Percentiles rank a stretch among this genome's conserved stretches.
Conservation (phyloP, 2,113 vertebrate species). For the Plestiodon gilberti region DNA sequence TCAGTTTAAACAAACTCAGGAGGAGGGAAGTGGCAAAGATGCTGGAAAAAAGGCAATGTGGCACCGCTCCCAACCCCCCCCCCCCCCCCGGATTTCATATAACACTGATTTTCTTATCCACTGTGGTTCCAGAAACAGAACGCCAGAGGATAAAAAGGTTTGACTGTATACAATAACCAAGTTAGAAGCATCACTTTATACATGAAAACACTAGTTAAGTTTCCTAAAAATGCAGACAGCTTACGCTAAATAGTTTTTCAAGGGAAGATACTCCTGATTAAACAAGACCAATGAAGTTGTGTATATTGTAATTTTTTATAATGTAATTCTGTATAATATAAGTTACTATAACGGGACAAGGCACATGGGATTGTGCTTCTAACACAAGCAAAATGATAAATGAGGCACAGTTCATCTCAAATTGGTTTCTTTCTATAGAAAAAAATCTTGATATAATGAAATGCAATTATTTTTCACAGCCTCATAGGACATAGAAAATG, state of each 20-base stretch:
- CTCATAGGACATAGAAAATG: background rate
- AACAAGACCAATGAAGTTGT: conserved; percentile 15
- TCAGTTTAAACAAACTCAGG: no score
- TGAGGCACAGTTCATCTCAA: background rate
- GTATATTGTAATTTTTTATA: background rate
- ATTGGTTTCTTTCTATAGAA: background rate
- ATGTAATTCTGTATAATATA: background rate
- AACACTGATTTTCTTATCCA: no score
- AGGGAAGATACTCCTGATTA: conserved; percentile 31
- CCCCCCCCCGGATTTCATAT: no score
- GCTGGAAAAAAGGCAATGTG: no score
- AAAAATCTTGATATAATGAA: background rate
- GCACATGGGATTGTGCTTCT: background rate
- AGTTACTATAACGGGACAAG: background rate
- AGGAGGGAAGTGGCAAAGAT: no score
- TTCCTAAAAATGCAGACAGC: conserved; percentile 32
- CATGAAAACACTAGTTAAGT: conserved; percentile 35
- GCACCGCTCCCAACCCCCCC: no score
- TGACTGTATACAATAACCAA: conserved; percentile 4
- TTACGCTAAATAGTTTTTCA: conserved; percentile 3
- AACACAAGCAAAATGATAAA: background rate
- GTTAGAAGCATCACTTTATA: background rate
- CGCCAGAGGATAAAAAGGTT: no score
- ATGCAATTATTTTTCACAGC: background rate
- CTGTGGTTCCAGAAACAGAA: no score